phyloP scores from a whole-genome alignment of 2,113 vertebrate species.

The Myodes glareolus region DNA sequence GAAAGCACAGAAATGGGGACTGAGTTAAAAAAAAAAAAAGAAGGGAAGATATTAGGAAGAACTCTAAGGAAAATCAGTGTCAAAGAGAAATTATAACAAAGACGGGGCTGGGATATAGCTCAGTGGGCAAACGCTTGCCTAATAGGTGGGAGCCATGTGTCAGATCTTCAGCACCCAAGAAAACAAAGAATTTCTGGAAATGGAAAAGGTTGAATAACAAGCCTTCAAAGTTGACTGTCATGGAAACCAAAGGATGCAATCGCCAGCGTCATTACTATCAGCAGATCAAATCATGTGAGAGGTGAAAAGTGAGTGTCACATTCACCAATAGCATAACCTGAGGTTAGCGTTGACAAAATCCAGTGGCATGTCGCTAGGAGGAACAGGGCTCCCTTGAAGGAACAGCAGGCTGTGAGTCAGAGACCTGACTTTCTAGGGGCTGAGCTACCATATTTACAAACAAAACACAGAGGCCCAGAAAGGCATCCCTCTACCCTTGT shows the following conservation, averaged over 20 bases:
- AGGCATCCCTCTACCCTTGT: not conserved
- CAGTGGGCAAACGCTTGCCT: not conserved
- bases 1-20: not conserved
- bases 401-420: not conserved
- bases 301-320: not conserved
- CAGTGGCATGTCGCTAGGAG: not conserved
- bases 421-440: not conserved
- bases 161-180: not conserved
- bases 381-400: not conserved
- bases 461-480: not conserved
- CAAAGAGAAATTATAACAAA: constrained; percentile 1
- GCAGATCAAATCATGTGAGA: not conserved
- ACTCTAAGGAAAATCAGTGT: not conserved
- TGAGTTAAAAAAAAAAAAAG: too few relatives aligned
- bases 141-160: not conserved
- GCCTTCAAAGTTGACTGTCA: not conserved
- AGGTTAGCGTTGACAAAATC: constrained; percentile 16
- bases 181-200: not conserved
- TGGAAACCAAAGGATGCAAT: not conserved
- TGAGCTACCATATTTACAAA: not conserved
- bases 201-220: not conserved
- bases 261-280: not conserved
- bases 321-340: not conserved
- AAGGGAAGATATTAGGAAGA: not conserved
- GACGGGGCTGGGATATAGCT: not conserved